Base-by-base conservation (phyloP, 1,140 invertebrate genomes). In the Onthophagus taurus region DNA sequence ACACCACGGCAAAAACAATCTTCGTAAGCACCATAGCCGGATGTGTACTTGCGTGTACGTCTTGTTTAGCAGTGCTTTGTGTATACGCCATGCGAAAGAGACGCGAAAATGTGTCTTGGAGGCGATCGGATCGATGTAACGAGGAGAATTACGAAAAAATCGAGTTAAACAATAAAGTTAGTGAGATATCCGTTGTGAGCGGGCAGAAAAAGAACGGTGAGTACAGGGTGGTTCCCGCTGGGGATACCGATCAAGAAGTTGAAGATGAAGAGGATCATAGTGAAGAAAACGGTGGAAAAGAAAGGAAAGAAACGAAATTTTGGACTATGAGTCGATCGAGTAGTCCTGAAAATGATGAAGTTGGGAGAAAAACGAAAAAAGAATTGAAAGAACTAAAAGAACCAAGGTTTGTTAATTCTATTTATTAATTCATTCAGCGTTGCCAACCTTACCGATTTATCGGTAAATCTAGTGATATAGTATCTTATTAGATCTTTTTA, bases 111-210 rank as follows among this genome's bases (percentile, higher is more conserved):
- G 55, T 52, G 16, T n/a, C n/a, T n/a, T 60, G 57, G 49, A 49
- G 55, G 11, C 50, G 41, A 33, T 49, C 57, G 19, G 65, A 61
- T 33, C 57, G 64, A 45, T 57, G 68, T 4, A 65, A 72, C 31
- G 72, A 75, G 29, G 78, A 81, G 51, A 80, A 71, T 61, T 82
- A 82, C 54, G 81, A 83, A 59, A 84, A 84, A 66, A 83, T 84
- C 45, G 80, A 83, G 57, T 72, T 81, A 68, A 78, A 74, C 61
- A 71, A 74, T 49, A 71, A 72, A 49, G 54, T 52, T 13, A 17
- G 29, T 5, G 59, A 55, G 35, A 57, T 59, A 42, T 61, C 63
- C 1, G 56, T 63, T 13, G 65, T 69, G n/a, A 58, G 58, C 41
- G 57, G 64, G 19, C 51, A 58, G 47, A 52, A 72, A 53, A 76